Conservation (phyloP, 2,113 vertebrate species). For the Platichthys stellatus region DNA sequence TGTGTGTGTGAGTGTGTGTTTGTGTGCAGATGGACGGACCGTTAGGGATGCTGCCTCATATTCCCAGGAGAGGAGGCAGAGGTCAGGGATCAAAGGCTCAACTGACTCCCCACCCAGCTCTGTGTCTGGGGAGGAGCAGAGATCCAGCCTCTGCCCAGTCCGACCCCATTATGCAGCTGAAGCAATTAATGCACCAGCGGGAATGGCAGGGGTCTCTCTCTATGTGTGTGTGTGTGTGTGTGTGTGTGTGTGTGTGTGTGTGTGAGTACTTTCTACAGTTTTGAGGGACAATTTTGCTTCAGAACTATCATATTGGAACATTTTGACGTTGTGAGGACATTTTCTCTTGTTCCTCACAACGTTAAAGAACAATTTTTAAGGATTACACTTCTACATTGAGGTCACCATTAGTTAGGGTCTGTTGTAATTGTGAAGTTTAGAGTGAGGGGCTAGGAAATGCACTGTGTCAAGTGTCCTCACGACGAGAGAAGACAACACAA, state of each 20-base stretch:
- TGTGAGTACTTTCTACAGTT: background rate
- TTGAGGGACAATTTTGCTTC: too few relatives aligned
- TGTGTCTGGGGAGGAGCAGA: conserved; percentile 52
- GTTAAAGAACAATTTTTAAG: too few relatives aligned
- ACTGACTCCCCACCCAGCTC: conserved; percentile 48
- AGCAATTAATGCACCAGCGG: conserved; percentile 68
- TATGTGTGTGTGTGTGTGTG: conserved; percentile 12
- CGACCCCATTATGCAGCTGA: conserved; percentile 63
- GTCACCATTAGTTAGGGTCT: too few relatives aligned
- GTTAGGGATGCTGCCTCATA: conserved; percentile 63
- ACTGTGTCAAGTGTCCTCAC: too few relatives aligned
- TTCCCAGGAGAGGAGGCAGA: conserved; percentile 63
- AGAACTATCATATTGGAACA: too few relatives aligned
- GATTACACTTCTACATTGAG: too few relatives aligned
- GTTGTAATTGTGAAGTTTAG: too few relatives aligned
- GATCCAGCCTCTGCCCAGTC: conserved; percentile 45
- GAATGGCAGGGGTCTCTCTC: conserved; percentile 1
- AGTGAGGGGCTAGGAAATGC: too few relatives aligned
- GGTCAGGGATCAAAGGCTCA: conserved; percentile 75
- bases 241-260: conserved; percentile 37
- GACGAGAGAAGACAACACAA: too few relatives aligned
- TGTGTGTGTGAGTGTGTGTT: conserved; percentile 20
- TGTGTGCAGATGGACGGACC: conserved; percentile 76
- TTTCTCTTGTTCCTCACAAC: too few relatives aligned
- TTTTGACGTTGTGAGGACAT: too few relatives aligned